Evolutionary conservation across 2,113 vertebrate genomes (phyloP).

Genomic region (Psilopsiagon aurifrons): DNA sequence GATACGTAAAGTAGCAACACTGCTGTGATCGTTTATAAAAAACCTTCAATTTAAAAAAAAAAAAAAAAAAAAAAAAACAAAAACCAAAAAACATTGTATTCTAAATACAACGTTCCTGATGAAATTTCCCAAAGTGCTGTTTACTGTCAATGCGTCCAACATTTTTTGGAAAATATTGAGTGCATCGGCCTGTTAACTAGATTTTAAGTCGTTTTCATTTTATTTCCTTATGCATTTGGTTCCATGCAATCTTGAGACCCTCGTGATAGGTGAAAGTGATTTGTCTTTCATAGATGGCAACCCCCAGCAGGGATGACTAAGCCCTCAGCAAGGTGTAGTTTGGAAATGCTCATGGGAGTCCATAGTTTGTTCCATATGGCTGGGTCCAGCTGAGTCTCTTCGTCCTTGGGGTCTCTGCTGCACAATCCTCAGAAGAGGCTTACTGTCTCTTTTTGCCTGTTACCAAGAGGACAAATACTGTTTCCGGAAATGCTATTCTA

Average conservation of each 20-base stretch:
- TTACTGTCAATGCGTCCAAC: background rate
- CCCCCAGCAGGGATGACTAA: background rate
- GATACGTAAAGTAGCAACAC: background rate
- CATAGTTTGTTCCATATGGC: conserved; percentile 29
- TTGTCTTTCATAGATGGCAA: conserved; percentile 10
- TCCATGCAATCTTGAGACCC: background rate
- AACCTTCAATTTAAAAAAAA: background rate
- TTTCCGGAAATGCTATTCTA: background rate
- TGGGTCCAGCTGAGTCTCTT: conserved; percentile 52
- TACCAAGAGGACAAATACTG: conserved; percentile 9
- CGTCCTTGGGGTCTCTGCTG: conserved; percentile 20
- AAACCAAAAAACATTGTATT: background rate
- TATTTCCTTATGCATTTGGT: background rate
- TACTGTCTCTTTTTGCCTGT: background rate
- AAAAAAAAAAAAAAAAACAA: too few species aligned
- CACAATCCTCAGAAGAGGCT: background rate
- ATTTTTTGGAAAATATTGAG: background rate
- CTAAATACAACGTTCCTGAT: background rate
- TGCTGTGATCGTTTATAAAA: background rate
- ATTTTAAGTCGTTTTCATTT: background rate
- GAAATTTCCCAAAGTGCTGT: background rate
- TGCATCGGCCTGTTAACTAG: background rate
- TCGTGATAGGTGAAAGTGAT: conserved; percentile 2
- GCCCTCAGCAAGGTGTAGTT: conserved; percentile 56
- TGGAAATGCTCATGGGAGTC: conserved; percentile 22